A percentile compares a stretch with the other conserved stretches of the same genome.
Conservation (phyloP, 2,888 invertebrate species). For the Drosophila affinis region DNA sequence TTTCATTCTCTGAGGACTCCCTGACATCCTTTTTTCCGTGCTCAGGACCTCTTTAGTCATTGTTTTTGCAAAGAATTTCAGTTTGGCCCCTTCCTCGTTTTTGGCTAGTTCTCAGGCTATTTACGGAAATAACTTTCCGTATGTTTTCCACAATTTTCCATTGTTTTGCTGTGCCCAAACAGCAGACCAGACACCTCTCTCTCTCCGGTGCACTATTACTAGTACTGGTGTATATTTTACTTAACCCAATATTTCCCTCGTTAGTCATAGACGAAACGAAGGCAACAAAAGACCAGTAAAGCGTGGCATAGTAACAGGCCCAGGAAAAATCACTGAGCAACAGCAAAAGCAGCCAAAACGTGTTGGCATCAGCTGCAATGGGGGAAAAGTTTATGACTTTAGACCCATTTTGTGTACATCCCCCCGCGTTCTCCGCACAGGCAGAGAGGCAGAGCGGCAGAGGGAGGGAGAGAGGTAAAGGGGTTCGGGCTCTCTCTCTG, state of each 20-base stretch:
- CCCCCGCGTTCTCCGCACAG: slow-evolving; percentile 10
- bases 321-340: slow-evolving; percentile 73
- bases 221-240: slow-evolving; percentile 53
- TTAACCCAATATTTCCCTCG: slow-evolving; percentile 79
- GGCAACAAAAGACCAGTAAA: slow-evolving; percentile 72
- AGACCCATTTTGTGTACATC: slow-evolving; percentile 76
- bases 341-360: slow-evolving; percentile 37
- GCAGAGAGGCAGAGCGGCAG: not conserved
- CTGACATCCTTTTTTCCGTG: not conserved
- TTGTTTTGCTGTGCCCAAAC: not conserved
- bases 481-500: slow-evolving; percentile 36
- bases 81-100: not conserved
- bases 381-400: slow-evolving; percentile 79
- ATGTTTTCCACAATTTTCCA: not conserved
- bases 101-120: not conserved
- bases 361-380: slow-evolving; percentile 74
- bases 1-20: not conserved
- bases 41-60: slow-evolving; percentile 2
- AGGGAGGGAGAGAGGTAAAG: not conserved
- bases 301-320: slow-evolving; percentile 74
- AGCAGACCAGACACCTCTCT: no score
- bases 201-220: slow-evolving; percentile 16
- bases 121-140: slow-evolving; percentile 45
- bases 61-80: slow-evolving; percentile 7
- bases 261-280: slow-evolving; percentile 56